Evolutionary conservation across 2,113 vertebrate species (phyloP).

Genomic region (Caloenas nicobarica): DNA sequence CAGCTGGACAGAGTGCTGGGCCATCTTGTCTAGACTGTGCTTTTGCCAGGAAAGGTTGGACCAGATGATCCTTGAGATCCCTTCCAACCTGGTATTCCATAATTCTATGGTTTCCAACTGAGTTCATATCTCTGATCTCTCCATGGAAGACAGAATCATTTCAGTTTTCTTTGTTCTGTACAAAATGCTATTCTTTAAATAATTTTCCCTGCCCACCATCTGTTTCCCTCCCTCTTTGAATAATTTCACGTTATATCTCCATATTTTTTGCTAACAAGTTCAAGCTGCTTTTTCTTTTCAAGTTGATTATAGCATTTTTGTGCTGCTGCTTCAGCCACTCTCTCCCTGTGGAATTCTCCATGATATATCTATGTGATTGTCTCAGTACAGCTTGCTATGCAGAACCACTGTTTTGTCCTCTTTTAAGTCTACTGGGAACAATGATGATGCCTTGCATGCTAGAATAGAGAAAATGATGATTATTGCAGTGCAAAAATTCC

Average conservation of each 20-base stretch:
- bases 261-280: not conserved
- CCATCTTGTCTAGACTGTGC: too few relatives aligned
- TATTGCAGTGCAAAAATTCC: not conserved
- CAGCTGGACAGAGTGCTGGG: too few relatives aligned
- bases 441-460: not conserved
- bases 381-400: not conserved
- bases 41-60: too few relatives aligned
- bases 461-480: not conserved
- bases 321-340: not conserved
- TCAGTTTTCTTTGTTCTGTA: not conserved
- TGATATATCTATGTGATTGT: not conserved
- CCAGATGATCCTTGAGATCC: too few relatives aligned
- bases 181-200: constrained; percentile 22
- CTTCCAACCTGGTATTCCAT: too few relatives aligned
- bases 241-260: not conserved
- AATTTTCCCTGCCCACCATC: not conserved
- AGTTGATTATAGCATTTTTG: not conserved
- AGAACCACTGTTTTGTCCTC: not conserved
- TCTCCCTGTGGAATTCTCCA: not conserved
- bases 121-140: not conserved
- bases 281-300: not conserved
- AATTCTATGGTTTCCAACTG: not conserved
- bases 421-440: not conserved
- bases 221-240: not conserved
- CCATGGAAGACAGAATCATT: not conserved